Percentiles rank a stretch among this genome's conserved stretches.
Evolutionary conservation across 2,113 vertebrate genomes (phyloP).

Genomic region (Anthoscopus minutus): DNA sequence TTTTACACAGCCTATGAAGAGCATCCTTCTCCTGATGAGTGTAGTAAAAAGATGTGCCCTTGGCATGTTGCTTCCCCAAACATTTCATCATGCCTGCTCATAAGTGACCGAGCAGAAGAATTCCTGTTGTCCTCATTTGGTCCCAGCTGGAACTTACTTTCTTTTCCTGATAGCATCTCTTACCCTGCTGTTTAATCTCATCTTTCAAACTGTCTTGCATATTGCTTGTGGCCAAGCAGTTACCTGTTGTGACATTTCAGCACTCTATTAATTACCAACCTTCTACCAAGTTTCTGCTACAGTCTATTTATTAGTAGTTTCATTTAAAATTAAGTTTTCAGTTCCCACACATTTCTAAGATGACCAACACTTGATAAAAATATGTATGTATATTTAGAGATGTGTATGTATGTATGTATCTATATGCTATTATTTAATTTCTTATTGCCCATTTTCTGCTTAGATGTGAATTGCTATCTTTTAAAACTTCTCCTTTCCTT

Average conservation of each 20-base stretch:
- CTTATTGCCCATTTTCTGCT: background rate
- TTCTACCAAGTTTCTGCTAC: background rate
- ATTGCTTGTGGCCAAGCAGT: background rate
- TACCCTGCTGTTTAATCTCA: background rate
- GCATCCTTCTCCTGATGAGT: background rate
- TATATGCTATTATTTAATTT: background rate
- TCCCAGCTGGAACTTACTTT: background rate
- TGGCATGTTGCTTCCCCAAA: background rate
- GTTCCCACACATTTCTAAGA: background rate
- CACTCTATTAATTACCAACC: background rate
- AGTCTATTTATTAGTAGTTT: background rate
- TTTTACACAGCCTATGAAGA: background rate
- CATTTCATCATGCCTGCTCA: background rate
- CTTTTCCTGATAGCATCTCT: background rate
- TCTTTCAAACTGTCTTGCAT: background rate
- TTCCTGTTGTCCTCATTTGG: background rate
- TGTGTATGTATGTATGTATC: accelerated
- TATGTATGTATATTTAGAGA: background rate
- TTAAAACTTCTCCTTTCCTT: background rate
- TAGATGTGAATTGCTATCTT: background rate
- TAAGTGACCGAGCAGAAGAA: background rate
- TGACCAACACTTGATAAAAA: background rate
- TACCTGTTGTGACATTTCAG: background rate
- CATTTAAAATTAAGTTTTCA: background rate
- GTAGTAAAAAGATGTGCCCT: background rate